A percentile compares a stretch with the other conserved stretches of the same genome.
Conservation (phyloP, 2,797 vertebrate species). For the Schizopygopsis pylzovi region DNA sequence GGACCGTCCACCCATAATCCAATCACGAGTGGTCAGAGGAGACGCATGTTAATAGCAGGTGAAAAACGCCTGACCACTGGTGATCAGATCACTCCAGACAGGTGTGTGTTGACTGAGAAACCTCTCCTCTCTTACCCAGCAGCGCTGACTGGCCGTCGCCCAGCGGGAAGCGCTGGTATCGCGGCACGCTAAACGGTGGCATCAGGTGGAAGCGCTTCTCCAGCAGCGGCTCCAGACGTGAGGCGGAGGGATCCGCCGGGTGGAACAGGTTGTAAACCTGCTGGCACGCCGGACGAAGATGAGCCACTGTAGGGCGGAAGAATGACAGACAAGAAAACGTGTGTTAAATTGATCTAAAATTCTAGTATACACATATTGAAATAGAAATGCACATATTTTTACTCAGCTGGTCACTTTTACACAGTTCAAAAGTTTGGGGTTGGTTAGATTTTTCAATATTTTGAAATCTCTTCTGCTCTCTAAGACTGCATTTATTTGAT, state of each 20-base stretch:
- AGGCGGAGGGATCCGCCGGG: slow-evolving; percentile 95
- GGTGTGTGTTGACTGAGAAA: not conserved
- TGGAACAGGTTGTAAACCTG: slow-evolving; percentile 99
- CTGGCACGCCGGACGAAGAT: slow-evolving; percentile 93
- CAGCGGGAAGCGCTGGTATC: slow-evolving; percentile 95
- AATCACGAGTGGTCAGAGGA: not conserved
- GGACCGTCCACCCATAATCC: not conserved
- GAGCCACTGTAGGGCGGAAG: slow-evolving; percentile 79
- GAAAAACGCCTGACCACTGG: not conserved
- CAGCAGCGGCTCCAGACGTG: slow-evolving; percentile 93
- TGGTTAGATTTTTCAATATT: not conserved
- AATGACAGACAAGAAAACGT: not conserved
- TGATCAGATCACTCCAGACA: not conserved
- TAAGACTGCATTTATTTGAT: not conserved
- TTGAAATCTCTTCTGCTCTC: not conserved
- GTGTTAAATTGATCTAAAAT: not conserved
- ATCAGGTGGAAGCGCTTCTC: slow-evolving; percentile 92
- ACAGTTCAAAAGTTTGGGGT: not conserved
- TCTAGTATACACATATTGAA: not conserved
- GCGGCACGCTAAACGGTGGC: slow-evolving; percentile 89
- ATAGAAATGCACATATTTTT: not conserved
- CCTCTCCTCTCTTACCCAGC: slow-evolving; percentile 81
- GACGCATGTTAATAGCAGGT: not conserved
- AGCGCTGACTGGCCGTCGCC: slow-evolving; percentile 92
- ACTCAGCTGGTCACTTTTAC: not conserved